These are phyloP conservation scores for Ailurus styani DNA, from an alignment of 2,113 vertebrate species.

Conservation along the genomic window DNA sequence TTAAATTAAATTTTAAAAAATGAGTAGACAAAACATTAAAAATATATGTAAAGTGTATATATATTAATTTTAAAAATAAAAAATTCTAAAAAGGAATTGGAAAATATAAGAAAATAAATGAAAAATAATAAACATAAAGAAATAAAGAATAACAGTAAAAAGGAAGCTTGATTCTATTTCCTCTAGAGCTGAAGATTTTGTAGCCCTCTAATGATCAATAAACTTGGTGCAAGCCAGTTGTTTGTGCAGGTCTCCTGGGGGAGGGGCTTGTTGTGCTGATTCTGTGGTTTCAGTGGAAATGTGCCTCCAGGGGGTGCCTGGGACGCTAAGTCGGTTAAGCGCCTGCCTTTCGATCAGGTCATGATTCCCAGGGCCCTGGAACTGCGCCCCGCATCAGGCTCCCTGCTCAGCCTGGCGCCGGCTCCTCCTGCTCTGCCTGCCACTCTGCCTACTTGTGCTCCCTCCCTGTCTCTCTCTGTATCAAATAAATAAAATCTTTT, in stretches of 20 bases:
- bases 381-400: too few species aligned
- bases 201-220: not conserved
- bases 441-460: too few species aligned
- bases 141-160: not conserved
- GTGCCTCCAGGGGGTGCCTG: not conserved
- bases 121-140: not conserved
- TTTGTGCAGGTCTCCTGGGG: not conserved
- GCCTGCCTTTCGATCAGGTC: too few species aligned
- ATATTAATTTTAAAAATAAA: not conserved
- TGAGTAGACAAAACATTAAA: not conserved
- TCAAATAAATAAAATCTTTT: too few species aligned
- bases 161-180: not conserved
- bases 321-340: too few species aligned
- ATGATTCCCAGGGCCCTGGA: too few species aligned
- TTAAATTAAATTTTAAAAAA: not conserved
- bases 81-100: not conserved
- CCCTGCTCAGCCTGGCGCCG: too few species aligned
- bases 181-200: not conserved
- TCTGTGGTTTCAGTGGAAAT: not conserved
- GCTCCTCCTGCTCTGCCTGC: too few species aligned
- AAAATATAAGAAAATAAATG: not conserved
- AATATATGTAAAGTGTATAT: not conserved
- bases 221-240: not conserved
- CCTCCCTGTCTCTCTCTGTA: too few species aligned
- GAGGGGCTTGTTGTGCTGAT: not conserved